These are phyloP conservation scores for Drosophila arawakana DNA, from an alignment of 1,140 invertebrate species.

Conservation along the genomic window DNA sequence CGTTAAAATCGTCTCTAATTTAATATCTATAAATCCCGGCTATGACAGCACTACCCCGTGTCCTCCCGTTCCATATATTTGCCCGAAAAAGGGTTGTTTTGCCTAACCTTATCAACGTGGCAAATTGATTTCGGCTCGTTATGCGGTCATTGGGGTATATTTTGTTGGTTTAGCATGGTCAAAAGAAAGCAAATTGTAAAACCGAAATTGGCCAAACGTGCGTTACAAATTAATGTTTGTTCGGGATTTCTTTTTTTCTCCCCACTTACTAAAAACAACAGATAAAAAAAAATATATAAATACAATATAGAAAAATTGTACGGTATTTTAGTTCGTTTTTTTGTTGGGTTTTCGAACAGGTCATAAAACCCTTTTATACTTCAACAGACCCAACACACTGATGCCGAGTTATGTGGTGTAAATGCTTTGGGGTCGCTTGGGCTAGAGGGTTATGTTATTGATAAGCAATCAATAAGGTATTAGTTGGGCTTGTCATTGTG, in stretches of 20 bases:
- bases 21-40: conserved; percentile 78
- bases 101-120: conserved; percentile 73
- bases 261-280: conserved; percentile 30
- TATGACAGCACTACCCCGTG: conserved; percentile 55
- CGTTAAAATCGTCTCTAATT: conserved; percentile 79
- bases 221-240: conserved; percentile 83
- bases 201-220: conserved; percentile 77
- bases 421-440: conserved; percentile 46
- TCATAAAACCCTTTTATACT: conserved; percentile 82
- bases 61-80: neutral
- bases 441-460: conserved; percentile 44
- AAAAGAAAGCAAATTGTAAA: conserved; percentile 73
- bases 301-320: conserved; percentile 35
- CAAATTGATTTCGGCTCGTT: conserved; percentile 81
- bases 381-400: conserved; percentile 65
- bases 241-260: conserved; percentile 63
- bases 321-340: conserved; percentile 25
- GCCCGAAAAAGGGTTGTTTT: conserved; percentile 55
- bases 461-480: conserved; percentile 78
- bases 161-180: conserved; percentile 64
- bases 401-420: conserved; percentile 78
- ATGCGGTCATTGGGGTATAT: conserved; percentile 81
- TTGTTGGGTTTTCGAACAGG: conserved; percentile 59
- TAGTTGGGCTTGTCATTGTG: conserved; percentile 76
- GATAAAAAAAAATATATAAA: conserved; percentile 23